Percentiles rank a stretch among this genome's conserved stretches.
Evolutionary conservation across 1,140 invertebrate species (phyloP).

Genomic region (Drosophila pandora): DNA sequence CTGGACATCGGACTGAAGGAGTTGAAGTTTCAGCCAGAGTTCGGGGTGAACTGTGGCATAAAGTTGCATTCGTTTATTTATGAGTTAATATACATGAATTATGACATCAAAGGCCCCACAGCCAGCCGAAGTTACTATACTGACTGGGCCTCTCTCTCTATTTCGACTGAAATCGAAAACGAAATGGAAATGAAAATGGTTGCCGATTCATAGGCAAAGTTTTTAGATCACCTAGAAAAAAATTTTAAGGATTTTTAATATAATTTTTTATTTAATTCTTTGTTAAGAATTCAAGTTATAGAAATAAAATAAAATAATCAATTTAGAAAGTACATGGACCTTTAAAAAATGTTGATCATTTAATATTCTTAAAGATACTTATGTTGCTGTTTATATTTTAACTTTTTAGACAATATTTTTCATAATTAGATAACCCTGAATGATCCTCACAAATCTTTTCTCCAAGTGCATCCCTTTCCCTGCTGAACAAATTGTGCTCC

Average conservation of each 20-base stretch:
- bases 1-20: slow-evolving; percentile 49
- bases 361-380: too few relatives aligned
- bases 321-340: too few relatives aligned
- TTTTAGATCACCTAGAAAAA: neutral
- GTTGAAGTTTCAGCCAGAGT: slow-evolving; percentile 20
- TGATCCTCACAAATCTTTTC: neutral
- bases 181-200: slow-evolving; percentile 71
- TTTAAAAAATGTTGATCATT: too few relatives aligned
- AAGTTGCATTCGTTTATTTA: slow-evolving; percentile 81
- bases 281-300: too few relatives aligned
- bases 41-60: slow-evolving; percentile 42
- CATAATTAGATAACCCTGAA: too few relatives aligned
- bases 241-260: neutral
- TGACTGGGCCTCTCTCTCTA: slow-evolving; percentile 18
- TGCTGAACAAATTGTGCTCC: slow-evolving; percentile 14
- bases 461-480: slow-evolving; percentile 3
- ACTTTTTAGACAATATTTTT: too few relatives aligned
- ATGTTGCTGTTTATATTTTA: too few relatives aligned
- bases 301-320: too few relatives aligned
- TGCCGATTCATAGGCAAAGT: slow-evolving; percentile 35
- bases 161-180: slow-evolving; percentile 67
- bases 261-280: neutral
- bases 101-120: slow-evolving; percentile 82
- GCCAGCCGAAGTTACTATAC: slow-evolving; percentile 27
- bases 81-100: slow-evolving; percentile 84